Percentiles rank a stretch among this genome's conserved stretches.
Conservation (phyloP, 1,140 invertebrate genomes). For the Chionoecetes opilio region DNA sequence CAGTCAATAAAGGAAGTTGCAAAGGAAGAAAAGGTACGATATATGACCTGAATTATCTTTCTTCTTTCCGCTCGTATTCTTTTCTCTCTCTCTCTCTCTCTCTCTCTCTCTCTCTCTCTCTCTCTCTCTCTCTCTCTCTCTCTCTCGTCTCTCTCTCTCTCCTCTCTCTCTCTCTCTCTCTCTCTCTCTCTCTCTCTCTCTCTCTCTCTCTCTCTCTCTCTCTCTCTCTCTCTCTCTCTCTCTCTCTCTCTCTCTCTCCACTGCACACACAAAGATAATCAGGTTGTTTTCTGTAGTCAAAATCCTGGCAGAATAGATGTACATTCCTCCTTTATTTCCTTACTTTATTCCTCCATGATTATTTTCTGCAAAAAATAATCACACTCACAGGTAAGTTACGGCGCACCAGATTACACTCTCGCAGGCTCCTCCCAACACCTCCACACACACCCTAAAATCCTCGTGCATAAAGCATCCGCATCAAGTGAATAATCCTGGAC, state of each 20-base stretch:
- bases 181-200: too few species aligned
- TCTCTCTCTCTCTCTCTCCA: too few species aligned
- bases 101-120: too few species aligned
- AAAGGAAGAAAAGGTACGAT: constrained; percentile 4
- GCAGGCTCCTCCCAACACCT: background rate
- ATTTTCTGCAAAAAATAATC: background rate
- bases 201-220: too few species aligned
- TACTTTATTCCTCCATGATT: background rate
- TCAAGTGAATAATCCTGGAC: background rate
- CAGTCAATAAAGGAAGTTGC: background rate
- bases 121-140: too few species aligned
- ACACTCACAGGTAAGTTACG: constrained; percentile 13
- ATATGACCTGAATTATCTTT: constrained; percentile 31
- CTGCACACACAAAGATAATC: background rate
- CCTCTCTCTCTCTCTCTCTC: too few species aligned
- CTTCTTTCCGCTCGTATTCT: background rate
- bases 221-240: too few species aligned
- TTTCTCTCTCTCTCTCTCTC: too few species aligned
- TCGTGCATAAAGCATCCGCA: background rate
- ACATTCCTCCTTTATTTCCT: background rate
- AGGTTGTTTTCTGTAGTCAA: background rate
- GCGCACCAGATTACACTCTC: background rate
- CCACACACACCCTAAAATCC: background rate
- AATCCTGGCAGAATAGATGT: background rate
- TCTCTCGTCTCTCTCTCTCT: too few species aligned